phyloP scores from a whole-genome alignment of 1,140 invertebrate genomes.

The Thaumetopoea pityocampa region DNA sequence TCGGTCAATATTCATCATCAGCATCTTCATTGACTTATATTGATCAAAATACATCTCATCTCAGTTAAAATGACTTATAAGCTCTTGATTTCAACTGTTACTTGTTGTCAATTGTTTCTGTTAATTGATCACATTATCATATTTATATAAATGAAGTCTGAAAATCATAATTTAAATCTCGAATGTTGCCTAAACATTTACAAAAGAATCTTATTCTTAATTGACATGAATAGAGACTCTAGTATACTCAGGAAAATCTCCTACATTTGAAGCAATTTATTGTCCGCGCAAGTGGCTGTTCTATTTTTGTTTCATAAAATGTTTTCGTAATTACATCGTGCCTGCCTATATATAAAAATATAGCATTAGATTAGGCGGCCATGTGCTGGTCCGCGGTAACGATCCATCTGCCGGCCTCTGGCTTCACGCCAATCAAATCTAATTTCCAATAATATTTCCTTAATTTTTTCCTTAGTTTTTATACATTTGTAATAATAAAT shows the following conservation, averaged over 20 bases:
- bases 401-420: constrained; percentile 20
- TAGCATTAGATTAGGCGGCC: constrained; percentile 34
- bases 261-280: no score
- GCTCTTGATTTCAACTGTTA: no score
- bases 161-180: no score
- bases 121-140: no score
- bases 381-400: constrained; percentile 32
- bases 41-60: neutral
- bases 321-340: constrained; percentile 20
- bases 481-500: constrained; percentile 3
- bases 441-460: no score
- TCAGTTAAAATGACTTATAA: neutral
- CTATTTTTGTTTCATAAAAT: constrained; percentile 22
- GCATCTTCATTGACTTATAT: neutral
- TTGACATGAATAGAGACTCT: no score
- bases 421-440: constrained; percentile 20
- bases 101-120: no score
- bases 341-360: constrained; percentile 18
- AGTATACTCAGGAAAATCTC: no score
- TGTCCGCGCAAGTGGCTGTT: neutral
- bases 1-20: neutral
- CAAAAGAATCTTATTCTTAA: no score
- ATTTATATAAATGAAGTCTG: no score
- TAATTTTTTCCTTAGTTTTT: no score
- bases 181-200: no score